These are phyloP conservation scores for Danio rerio DNA, from an alignment of 2,113 vertebrate genomes.

Conservation along the genomic window GRCz12tu NC_133182.1:79915001-79915500, in stretches of 20 bases:
- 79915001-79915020: too few species aligned
- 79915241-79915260: neutral
- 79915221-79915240: neutral
- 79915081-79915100: neutral
- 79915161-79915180: neutral
- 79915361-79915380: conserved; percentile 1
- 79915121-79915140: neutral
- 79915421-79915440: conserved; percentile 1
- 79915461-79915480: conserved; percentile 16
- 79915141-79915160: neutral
- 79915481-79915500: conserved; percentile 4
- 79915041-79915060: too few species aligned
- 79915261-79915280: neutral
- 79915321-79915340: neutral
- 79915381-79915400: conserved; percentile 2
- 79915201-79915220: neutral
- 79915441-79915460: neutral
- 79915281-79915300: neutral
- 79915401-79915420: neutral
- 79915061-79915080: neutral
- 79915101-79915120: neutral
- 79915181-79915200: neutral
- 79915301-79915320: neutral
- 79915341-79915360: neutral
- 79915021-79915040: too few species aligned